Evolutionary conservation across 1,140 invertebrate genomes (phyloP), one percentile per base, ranked within the genome.

Genomic region (Bombus confusus): DNA sequence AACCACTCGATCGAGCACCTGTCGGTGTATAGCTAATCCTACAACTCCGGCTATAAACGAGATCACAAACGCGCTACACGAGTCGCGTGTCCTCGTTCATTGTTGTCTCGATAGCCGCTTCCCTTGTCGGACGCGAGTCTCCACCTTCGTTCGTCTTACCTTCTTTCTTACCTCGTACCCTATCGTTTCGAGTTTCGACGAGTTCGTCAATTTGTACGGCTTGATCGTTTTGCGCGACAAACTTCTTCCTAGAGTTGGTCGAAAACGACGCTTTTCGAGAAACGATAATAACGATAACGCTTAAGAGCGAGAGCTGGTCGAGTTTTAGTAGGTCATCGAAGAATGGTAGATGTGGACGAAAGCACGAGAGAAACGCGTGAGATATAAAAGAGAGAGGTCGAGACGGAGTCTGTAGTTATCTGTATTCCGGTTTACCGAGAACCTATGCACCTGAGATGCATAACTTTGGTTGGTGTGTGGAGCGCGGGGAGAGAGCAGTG

Each of bases 401-500:
- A 57, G 69, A 83, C 73, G 75, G 34, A 85, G 77, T 89, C 86
- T 91, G 91, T 92, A 92, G 92, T 93, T 93, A 93, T 92, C 92
- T 89, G 91, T 92, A 93, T 94, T 94, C 93, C 93, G 92, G 93
- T 94, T 94, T 93, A 88, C 88, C 86, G 82, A 86, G 91, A 93
- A 93, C 87, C 90, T 92, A 93, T 92, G 92, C 92, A 93, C 91
- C 91, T 93, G 92, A 93, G 92, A 92, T 91, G 91, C 92, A 93
- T 93, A 92, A 93, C 91, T 93, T 88, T 79, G 64, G 57, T 59
- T 18, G 47, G 80, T 69, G 85, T 88, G 79, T 73, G 88, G 62
- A 72, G 80, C 85, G 86, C 59, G 89, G 71, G 73, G 86, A 71
- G 78, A 71, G 85, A 66, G 83, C 57, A 80, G 85, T 47, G 85